Percentiles rank a stretch among this genome's conserved stretches.
Evolutionary conservation across 2,113 vertebrate genomes (phyloP).

Genomic region (Ptilorrhoa leucosticta): DNA sequence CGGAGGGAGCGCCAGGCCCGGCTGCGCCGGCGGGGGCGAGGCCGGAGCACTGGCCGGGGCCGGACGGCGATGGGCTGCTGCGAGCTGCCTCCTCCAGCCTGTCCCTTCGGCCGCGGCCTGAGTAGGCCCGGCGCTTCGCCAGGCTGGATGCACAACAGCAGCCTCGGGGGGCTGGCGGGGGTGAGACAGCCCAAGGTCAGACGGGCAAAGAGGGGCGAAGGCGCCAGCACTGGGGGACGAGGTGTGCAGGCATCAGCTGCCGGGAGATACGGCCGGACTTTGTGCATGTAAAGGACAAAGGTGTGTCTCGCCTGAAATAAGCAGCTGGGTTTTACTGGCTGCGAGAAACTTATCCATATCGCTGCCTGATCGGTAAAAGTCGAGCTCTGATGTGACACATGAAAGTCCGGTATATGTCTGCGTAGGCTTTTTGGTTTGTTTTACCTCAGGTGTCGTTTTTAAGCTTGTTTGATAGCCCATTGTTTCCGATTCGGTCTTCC

Average conservation of each 20-base stretch:
- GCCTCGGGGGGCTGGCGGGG: background rate
- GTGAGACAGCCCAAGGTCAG: background rate
- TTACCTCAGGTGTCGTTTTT: background rate
- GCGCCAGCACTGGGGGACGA: background rate
- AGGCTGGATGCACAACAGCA: background rate
- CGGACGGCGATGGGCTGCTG: background rate
- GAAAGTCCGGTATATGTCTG: background rate
- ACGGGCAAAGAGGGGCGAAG: background rate
- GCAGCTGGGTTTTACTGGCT: background rate
- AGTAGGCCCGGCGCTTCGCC: background rate
- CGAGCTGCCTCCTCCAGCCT: background rate
- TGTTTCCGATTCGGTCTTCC: background rate
- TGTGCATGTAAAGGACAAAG: background rate
- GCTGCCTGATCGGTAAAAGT: background rate
- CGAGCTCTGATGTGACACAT: background rate
- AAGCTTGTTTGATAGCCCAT: background rate
- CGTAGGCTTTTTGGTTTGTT: background rate
- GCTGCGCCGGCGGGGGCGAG: background rate
- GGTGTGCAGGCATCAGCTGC: background rate
- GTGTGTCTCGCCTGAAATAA: background rate
- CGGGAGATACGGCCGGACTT: background rate
- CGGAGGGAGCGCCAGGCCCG: background rate
- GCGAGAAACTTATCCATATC: background rate
- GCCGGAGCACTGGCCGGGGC: background rate
- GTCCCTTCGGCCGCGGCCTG: background rate